Conservation (phyloP, 35 echinoderm and acorn worm genomes). For the Holothuria glaberrima region DNA sequence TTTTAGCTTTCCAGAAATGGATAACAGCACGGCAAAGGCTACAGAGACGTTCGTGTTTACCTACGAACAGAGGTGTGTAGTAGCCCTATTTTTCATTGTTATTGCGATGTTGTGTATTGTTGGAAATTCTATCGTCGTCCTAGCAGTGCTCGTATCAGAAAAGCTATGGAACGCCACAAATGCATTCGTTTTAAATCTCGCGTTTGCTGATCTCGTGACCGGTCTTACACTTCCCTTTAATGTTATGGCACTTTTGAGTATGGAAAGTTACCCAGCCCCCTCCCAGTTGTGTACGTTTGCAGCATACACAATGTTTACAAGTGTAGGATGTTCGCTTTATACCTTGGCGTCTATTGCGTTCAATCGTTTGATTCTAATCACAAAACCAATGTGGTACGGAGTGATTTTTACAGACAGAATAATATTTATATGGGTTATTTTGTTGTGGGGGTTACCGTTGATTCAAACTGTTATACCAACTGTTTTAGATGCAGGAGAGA, state of each 20-base stretch:
- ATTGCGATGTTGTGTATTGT: constrained; percentile 63
- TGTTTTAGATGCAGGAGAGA: constrained; percentile 56
- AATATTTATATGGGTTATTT: constrained; percentile 55
- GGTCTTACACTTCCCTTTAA: constrained; percentile 67
- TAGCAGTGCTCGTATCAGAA: constrained; percentile 63
- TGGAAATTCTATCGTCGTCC: constrained; percentile 75
- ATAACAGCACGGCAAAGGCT: not conserved
- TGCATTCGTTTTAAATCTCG: constrained; percentile 74
- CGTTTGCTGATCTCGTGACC: constrained; percentile 65
- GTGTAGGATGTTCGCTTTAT: constrained; percentile 65
- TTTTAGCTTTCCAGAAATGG: not conserved
- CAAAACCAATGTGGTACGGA: constrained; percentile 57
- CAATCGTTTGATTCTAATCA: constrained; percentile 75
- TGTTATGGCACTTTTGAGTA: constrained; percentile 64
- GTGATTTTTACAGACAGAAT: constrained; percentile 52
- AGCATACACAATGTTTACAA: constrained; percentile 68
- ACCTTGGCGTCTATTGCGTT: constrained; percentile 70
- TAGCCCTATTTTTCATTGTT: constrained; percentile 41
- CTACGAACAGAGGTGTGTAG: constrained; percentile 62
- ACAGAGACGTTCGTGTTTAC: constrained; percentile 28
- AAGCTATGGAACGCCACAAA: constrained; percentile 77
- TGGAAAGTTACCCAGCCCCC: constrained; percentile 55
- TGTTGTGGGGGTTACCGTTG: constrained; percentile 72
- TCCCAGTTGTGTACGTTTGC: constrained; percentile 48
- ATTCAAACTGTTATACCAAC: constrained; percentile 62